Base-by-base conservation (phyloP, 2,113 vertebrate genomes). In the Alouatta palliata region DNA sequence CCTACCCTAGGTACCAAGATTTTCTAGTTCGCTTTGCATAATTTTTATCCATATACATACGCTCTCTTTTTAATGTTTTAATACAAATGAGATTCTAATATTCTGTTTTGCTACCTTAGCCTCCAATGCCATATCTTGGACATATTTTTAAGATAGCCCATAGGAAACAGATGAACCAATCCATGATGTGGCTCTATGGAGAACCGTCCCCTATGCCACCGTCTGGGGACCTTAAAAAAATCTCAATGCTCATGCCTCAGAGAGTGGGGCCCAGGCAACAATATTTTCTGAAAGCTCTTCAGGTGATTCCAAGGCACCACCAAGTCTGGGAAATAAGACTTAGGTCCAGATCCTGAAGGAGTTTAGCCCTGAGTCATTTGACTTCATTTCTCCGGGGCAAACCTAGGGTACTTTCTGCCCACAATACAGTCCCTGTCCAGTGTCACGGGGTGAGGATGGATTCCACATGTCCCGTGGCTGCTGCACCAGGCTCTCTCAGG, bases 391-490 rank as follows among this genome's bases (percentile, higher is more conserved):
- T 75, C 8, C 61, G 92, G 54, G n/a, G 30, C 6, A 8, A 86
- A 35, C 27, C 32, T 30, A 32, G 73, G 80, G 19, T 43, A 10
- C 35, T 21, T 66, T 47, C 35, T 13, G 21, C 35, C 35, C 27
- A 37, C 6, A 2, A 20, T 8, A n/a, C 27, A 64, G 27, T 64
- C 30, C 19, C 40, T 82, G 81, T 88, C 40, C 58, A 30, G 37
- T 47, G 23, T 7, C 32, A 14, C 27, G 56, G 40, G 32, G 9
- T 23, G 43, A 68, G 66, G 40, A 12, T 45, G 6, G 3, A 4
- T 4, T n/a, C 25, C 32, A 43, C 13, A 6, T 14, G 27, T 0
- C 0, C 40, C 2, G 1, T 12, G n/a, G 40, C 37, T n/a, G 47
- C 47, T 43, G 43, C 35, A 19, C 20, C 56, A 40, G n/a, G 5